Base-by-base conservation (phyloP, 2,888 invertebrate species). In the Aleiodes testaceus region DNA sequence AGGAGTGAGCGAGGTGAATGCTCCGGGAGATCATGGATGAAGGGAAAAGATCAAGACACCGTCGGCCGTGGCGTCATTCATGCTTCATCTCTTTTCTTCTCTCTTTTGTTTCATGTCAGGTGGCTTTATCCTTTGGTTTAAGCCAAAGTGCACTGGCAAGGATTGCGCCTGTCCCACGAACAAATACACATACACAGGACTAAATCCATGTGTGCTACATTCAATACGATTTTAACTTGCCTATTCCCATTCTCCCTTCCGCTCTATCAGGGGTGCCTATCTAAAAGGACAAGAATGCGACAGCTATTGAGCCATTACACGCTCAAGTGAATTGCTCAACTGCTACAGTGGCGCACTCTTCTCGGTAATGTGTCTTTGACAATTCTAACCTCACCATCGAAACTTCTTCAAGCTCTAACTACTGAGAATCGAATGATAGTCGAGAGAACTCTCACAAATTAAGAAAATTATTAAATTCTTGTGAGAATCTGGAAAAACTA, bases 281-380 rank as follows among this genome's bases (percentile, higher is more conserved):
- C 22, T 45, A 47, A 55, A 75, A 65, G 73, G 75, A 72, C 72
- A 69, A 64, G 68, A 73, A 72, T 72, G 70, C 79, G 82, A 82
- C 79, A 80, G 78, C 82, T 80, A 83, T 84, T 80, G 85, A 84
- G 83, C 85, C 82, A 86, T 86, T 85, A 85, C 83, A 85, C 82
- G 84, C 84, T 82, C 79, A 82, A 86, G 80, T 82, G 82, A 79
- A 42, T 59, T 59, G 47, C 18, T 20, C 45, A 12, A 44, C 20
- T 18, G 63, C 80, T 79, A 76, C 81, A 82, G 78, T 76, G 80
- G 45, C 55, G 55, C 47, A 59, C 59, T 42, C 59, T 59, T 16
- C 6, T 11, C 42, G 42, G 9, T 44, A 55, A 36, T 30, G 14
- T 2, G 61, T 12, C 20, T 11, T 12, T 36, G 42, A 30, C 11